These are phyloP conservation scores for Halcyon badia DNA, from an alignment of 2,797 vertebrate species.

Conservation along the genomic window DNA sequence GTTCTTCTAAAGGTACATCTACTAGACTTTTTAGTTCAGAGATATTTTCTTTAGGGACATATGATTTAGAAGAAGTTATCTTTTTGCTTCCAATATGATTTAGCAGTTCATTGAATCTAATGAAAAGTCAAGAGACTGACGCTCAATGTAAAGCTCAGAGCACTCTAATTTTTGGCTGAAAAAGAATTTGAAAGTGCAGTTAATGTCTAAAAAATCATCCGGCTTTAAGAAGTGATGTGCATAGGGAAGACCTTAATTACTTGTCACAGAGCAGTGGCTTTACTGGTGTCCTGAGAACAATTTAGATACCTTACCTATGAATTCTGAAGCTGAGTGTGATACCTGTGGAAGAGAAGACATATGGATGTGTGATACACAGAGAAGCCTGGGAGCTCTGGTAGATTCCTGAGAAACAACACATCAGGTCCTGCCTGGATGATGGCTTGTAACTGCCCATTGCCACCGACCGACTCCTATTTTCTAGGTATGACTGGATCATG, in stretches of 20 bases:
- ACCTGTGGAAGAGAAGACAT: neutral
- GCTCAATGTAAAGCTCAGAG: neutral
- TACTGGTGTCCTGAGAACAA: neutral
- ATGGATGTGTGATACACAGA: neutral
- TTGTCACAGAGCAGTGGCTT: neutral
- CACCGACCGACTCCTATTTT: neutral
- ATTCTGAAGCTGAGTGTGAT: neutral
- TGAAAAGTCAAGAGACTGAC: neutral
- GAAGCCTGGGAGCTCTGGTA: neutral
- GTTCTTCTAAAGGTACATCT: neutral
- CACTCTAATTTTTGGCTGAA: neutral
- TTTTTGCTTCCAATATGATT: neutral
- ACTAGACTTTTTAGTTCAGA: neutral
- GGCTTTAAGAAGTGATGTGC: neutral
- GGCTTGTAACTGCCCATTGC: neutral
- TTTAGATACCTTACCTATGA: neutral
- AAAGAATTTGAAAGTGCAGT: neutral
- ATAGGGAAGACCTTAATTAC: neutral
- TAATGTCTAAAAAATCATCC: neutral
- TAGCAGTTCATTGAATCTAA: neutral
- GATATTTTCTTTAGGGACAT: neutral
- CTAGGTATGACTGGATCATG: neutral
- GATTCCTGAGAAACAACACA: fast-evolving
- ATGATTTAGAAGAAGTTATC: neutral
- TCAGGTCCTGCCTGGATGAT: neutral